These are phyloP conservation scores for Sternotherus odoratus DNA, from an alignment of 2,797 vertebrate genomes.

Conservation along the genomic window DNA sequence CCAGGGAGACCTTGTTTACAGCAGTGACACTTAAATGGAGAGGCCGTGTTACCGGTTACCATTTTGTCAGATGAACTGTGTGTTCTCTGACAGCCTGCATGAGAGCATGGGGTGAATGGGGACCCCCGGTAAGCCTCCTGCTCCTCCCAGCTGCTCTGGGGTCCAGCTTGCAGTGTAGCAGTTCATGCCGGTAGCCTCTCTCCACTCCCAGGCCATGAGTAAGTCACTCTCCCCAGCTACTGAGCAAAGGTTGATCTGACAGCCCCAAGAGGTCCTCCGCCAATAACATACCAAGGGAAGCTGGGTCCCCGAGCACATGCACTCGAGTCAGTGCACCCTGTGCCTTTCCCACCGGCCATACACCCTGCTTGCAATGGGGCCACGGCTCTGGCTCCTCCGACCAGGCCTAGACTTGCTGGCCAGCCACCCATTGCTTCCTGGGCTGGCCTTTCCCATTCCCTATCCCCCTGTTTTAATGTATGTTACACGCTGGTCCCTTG, in stretches of 20 bases:
- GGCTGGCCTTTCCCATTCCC: no score
- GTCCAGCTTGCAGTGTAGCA: not conserved
- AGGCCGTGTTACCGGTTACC: not conserved
- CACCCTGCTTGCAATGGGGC: no score
- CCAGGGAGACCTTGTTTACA: accelerated
- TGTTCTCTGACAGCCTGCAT: not conserved
- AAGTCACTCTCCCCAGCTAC: not conserved
- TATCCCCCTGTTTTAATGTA: no score
- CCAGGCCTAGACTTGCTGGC: not conserved
- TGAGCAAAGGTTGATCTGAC: not conserved
- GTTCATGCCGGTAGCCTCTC: not conserved
- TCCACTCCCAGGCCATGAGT: accelerated
- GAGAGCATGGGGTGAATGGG: not conserved
- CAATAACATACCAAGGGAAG: not conserved
- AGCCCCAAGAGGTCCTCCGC: not conserved
- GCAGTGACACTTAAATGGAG: accelerated
- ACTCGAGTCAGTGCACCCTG: accelerated
- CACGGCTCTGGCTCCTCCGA: no score
- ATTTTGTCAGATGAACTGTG: slow-evolving; percentile 1
- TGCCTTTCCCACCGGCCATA: not conserved
- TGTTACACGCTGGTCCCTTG: no score
- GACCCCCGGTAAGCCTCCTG: not conserved
- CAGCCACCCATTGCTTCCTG: not conserved
- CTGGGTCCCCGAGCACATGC: not conserved
- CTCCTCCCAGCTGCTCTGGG: accelerated